phyloP scores from a whole-genome alignment of 2,888 invertebrate genomes.

The Altica lythri region DNA sequence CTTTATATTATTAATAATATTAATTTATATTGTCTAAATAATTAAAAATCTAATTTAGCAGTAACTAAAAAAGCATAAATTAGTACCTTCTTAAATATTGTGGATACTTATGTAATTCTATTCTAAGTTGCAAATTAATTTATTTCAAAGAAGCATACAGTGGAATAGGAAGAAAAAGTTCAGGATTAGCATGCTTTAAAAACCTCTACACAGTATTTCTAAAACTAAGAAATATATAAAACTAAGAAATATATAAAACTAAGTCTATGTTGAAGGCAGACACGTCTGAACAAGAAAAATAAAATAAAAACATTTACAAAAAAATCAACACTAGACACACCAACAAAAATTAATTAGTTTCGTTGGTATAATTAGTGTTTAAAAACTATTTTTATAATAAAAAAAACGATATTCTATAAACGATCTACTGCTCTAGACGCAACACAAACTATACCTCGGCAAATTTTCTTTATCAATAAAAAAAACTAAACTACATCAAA shows the following conservation, averaged over 20 bases:
- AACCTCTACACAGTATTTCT: conserved; percentile 45
- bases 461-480: conserved; percentile 33
- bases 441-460: conserved; percentile 58
- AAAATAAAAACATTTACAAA: conserved; percentile 4
- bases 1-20: too few relatives aligned
- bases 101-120: background rate
- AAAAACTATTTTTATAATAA: conserved; percentile 9
- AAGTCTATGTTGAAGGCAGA: conserved; percentile 44
- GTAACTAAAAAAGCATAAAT: too few relatives aligned
- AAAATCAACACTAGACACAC: background rate
- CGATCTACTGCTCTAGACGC: conserved; percentile 47
- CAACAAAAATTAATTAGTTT: background rate
- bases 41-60: too few relatives aligned
- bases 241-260: too few relatives aligned
- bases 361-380: background rate
- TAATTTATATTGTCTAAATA: too few relatives aligned
- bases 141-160: conserved; percentile 45
- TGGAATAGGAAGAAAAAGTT: conserved; percentile 28
- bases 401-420: conserved; percentile 36
- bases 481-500: conserved; percentile 27
- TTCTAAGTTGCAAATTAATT: conserved; percentile 1
- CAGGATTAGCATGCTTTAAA: conserved; percentile 29
- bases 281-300: conserved; percentile 24
- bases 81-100: too few relatives aligned
- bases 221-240: conserved; percentile 35